Evolutionary conservation across 2,888 invertebrate species (phyloP), one percentile per base, ranked within the genome.

Genomic region (Lottia scabra): DNA sequence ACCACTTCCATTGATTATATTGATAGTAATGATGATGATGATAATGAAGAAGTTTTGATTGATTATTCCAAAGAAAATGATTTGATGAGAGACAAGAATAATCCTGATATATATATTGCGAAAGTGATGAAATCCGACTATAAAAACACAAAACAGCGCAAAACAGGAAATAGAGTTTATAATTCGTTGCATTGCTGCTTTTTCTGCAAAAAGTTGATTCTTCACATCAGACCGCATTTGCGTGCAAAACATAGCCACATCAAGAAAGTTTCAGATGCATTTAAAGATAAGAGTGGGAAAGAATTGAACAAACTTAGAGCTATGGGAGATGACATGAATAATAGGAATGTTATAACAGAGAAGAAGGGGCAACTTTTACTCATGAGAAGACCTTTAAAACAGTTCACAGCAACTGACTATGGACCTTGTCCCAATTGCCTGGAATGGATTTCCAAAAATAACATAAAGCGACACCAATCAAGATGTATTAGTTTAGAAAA

Each of bases 351-450:
- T 0, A 8, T 75, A 10, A 63, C 67, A n/a, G 30, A 67, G 23
- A 70, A 64, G 44, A 19, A n/a, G 19, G 69, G 71, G 4, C 69
- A 75, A 44, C 19, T 75, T 4, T 62, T 75, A 6, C 19, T 72
- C 8, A 27, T 56, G 16, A 66, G 72, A 30, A 48, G 72, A 65
- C 70, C 75, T 43, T n/a, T 5, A 15, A 26, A 63, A 19, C 6
- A 62, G 15, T 46, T 73, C 19, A 70, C 71, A 46, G 56, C 71
- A 16, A 63, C 15, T n/a, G 16, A 70, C 45, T 73, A 65, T 71
- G 74, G 74, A 15, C 76, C 73, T 1, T 71, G 74, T 38, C 68
- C 65, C 19, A 16, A 70, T 1, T 76, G 76, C 62, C 63, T 56
- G 38, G 69, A 73, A 30, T 72, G 63, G 72, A 46, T 72, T 23